A percentile compares a stretch with the other conserved stretches of the same genome.
Evolutionary conservation across 2,113 vertebrate genomes (phyloP).

Genomic region (Columba livia): DNA sequence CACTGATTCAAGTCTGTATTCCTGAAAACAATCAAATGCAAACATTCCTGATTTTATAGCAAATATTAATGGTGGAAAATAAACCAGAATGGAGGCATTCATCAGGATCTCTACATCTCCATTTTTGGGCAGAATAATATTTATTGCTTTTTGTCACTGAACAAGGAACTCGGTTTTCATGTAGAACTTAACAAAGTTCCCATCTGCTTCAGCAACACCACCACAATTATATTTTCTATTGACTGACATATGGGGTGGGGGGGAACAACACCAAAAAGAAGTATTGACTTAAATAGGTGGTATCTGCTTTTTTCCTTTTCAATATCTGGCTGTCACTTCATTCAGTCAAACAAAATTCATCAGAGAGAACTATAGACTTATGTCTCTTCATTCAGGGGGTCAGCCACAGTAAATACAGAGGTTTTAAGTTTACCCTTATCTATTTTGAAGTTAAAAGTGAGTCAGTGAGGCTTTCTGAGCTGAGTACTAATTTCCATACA

Average conservation of each 20-base stretch:
- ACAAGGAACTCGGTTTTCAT: not conserved
- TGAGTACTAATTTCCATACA: not conserved
- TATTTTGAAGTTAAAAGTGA: not conserved
- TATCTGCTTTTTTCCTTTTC: not conserved
- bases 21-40: not conserved
- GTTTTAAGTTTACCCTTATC: not conserved
- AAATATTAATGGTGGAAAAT: not conserved
- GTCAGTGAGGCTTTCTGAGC: not conserved
- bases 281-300: not conserved
- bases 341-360: not conserved
- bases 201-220: not conserved
- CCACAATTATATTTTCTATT: not conserved
- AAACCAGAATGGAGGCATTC: not conserved
- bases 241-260: not conserved
- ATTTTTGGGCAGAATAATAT: not conserved
- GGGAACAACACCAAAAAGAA: not conserved
- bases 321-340: not conserved
- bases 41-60: not conserved
- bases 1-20: not conserved
- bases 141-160: not conserved
- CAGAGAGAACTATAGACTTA: not conserved
- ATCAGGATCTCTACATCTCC: not conserved
- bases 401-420: not conserved
- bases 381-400: not conserved
- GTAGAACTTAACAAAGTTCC: not conserved